Conservation (phyloP, 2,113 vertebrate genomes). For the Bufo bufo region DNA sequence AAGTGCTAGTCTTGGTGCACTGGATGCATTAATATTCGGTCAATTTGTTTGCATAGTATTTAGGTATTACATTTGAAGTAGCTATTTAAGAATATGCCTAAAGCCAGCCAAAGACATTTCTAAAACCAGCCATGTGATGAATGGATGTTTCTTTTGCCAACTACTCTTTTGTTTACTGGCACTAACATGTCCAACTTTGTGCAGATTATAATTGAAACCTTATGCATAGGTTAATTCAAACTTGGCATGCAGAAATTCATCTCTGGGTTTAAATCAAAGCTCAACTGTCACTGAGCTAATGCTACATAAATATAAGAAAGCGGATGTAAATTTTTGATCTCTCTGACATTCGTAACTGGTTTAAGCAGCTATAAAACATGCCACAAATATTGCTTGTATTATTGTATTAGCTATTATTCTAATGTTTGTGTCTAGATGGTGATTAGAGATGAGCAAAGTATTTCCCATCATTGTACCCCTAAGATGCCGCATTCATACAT, state of each 20-base stretch:
- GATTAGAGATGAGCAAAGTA: too few relatives aligned
- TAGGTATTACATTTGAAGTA: neutral
- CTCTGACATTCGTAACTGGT: neutral
- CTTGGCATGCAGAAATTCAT: neutral
- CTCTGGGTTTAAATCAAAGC: neutral
- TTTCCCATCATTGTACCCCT: too few relatives aligned
- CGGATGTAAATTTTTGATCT: neutral
- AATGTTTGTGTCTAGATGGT: neutral
- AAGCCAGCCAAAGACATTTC: neutral
- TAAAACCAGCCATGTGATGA: neutral
- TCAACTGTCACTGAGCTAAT: neutral
- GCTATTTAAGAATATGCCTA: neutral
- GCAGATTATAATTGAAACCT: neutral
- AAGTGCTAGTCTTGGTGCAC: too few relatives aligned
- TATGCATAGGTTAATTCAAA: neutral
- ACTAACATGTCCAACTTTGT: neutral
- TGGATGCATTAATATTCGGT: neutral
- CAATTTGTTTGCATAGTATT: neutral
- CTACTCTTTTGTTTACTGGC: neutral
- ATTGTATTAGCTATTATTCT: neutral
- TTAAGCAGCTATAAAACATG: neutral
- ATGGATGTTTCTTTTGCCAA: neutral
- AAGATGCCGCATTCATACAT: too few relatives aligned
- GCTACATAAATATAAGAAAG: neutral
- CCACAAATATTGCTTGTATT: neutral